Base-by-base conservation (phyloP, 2,888 invertebrate species). In the Acleris laterana region DNA sequence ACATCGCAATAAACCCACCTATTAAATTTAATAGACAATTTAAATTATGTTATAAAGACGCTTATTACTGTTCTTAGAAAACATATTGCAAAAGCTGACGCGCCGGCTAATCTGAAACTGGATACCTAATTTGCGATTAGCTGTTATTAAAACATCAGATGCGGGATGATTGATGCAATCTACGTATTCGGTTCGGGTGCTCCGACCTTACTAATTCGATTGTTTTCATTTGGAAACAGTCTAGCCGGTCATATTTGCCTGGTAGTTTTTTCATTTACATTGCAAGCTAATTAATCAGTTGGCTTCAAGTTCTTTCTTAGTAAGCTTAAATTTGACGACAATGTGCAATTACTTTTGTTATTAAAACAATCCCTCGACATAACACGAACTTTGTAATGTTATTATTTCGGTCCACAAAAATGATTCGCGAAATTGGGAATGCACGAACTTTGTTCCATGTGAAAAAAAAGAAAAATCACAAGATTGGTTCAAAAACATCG, bases 71-170 rank as follows among this genome's bases (percentile, higher is more conserved):
- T 66, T 66, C 62, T 22, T 11, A 51, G 66, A 66, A 66, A 38
- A 32, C 57, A 51, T 63, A 53, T 63, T 56, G 32, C 61, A 61
- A 38, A 50, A 62, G 17, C 20, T 28, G 25, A 74, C 71, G 71
- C 73, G 75, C 72, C 70, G 74, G 63, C 72, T 71, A 77, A 70
- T 73, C 72, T 71, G 68, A 73, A 69, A 70, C 63, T 70, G 67
- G 74, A 73, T 74, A 72, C 68, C 75, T 77, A 75, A 77, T 77
- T 71, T 71, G 67, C 66, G 66, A 70, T 68, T 72, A 65, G 63
- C 71, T 72, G 76, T 79, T 81, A 83, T 83, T 82, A 80, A 79
- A 80, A 76, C 77, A 77, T 77, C 77, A 78, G 57, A 64, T 64
- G 67, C 58, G 53, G 64, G 66, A 76, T 82, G 78, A 83, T 86